These are phyloP conservation scores for Drosophila bunnanda DNA, from an alignment of 2,888 invertebrate genomes.

Conservation along the genomic window DNA sequence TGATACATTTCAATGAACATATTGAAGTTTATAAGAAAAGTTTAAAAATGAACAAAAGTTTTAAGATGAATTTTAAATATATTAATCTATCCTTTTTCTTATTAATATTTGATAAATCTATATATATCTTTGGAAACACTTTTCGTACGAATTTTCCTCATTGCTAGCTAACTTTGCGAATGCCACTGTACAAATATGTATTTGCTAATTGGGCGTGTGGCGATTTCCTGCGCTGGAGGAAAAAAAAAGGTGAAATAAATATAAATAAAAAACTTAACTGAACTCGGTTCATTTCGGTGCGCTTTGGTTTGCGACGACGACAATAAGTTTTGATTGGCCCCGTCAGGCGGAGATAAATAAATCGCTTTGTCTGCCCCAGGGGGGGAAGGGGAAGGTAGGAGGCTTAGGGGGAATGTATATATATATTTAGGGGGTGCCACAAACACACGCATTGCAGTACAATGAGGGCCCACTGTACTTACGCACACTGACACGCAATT, in stretches of 20 bases:
- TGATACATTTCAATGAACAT: neutral
- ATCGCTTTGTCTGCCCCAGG: conserved; percentile 62
- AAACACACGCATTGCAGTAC: conserved; percentile 4
- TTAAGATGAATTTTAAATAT: too few relatives aligned
- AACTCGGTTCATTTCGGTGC: conserved; percentile 20
- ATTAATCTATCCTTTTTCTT: too few relatives aligned
- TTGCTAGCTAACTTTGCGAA: conserved; percentile 12
- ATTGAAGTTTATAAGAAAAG: neutral
- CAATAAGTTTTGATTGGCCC: conserved; percentile 77
- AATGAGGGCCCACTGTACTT: conserved; percentile 37
- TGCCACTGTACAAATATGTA: conserved; percentile 32
- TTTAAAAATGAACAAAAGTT: too few relatives aligned
- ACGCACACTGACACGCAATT: conserved; percentile 22
- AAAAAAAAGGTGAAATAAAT: neutral
- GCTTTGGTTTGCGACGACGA: conserved; percentile 52
- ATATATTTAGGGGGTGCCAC: neutral
- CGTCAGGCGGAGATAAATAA: conserved; percentile 65
- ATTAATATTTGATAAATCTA: too few relatives aligned
- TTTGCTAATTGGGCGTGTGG: conserved; percentile 80
- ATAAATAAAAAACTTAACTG: conserved; percentile 13
- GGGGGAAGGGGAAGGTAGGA: neutral
- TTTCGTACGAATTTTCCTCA: too few relatives aligned
- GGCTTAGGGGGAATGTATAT: neutral
- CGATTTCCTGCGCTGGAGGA: conserved; percentile 67
- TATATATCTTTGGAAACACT: too few relatives aligned